Percentiles rank a stretch among this genome's conserved stretches.
Conservation (phyloP, 2,888 invertebrate species). For the Sminthurinus aureus region DNA sequence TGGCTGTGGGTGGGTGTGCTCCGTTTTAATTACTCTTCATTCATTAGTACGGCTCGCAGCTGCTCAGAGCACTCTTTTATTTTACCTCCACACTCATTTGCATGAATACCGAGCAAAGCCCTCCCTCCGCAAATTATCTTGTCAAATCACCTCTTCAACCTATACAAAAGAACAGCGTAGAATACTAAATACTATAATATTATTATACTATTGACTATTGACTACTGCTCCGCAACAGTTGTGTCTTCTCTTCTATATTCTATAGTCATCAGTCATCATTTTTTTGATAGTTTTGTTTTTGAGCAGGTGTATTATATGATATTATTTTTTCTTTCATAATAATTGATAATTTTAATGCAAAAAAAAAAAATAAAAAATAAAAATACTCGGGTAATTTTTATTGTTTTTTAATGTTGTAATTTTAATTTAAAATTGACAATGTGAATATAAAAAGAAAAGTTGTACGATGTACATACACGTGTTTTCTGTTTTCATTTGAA, state of each 20-base stretch:
- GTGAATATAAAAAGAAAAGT: too few relatives aligned
- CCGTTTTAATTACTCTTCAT: slow-evolving; percentile 59
- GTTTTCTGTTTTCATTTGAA: too few relatives aligned
- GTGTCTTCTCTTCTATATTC: not conserved
- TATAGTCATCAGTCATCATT: not conserved
- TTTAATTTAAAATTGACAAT: too few relatives aligned
- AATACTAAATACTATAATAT: not conserved
- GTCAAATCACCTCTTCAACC: slow-evolving; percentile 8
- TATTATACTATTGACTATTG: too few relatives aligned
- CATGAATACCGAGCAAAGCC: slow-evolving; percentile 32
- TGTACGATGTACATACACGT: too few relatives aligned
- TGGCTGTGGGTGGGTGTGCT: slow-evolving; percentile 55
- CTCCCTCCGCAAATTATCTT: slow-evolving; percentile 32
- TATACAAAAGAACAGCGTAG: slow-evolving; percentile 1
- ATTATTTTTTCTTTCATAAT: not conserved
- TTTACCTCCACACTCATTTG: slow-evolving; percentile 32
- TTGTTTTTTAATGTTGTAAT: too few relatives aligned
- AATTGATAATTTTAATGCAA: too few relatives aligned
- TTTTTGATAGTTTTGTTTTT: not conserved
- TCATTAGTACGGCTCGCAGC: slow-evolving; percentile 58
- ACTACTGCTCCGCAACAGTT: not conserved
- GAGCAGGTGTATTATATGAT: too few relatives aligned
- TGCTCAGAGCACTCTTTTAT: slow-evolving; percentile 53
- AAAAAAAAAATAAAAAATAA: too few relatives aligned
- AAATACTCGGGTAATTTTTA: too few relatives aligned